These are phyloP conservation scores for Lycocerus yunnanus DNA, from an alignment of 2,888 invertebrate genomes.

Conservation along the genomic window DNA sequence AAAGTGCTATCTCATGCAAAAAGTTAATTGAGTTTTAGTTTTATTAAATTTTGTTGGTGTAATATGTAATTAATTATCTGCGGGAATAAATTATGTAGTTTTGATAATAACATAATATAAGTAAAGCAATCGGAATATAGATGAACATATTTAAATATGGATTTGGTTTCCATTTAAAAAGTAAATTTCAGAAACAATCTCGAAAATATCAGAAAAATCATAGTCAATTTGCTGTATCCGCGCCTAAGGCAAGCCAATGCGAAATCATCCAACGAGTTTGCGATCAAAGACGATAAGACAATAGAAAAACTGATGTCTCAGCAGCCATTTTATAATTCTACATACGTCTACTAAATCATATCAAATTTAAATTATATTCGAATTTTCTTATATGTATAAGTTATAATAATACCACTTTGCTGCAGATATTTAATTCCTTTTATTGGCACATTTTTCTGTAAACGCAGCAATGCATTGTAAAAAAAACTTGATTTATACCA, in stretches of 20 bases:
- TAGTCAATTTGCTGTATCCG: slow-evolving; percentile 25
- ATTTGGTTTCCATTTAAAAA: neutral
- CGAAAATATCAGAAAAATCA: slow-evolving; percentile 20
- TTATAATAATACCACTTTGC: neutral
- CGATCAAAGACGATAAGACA: slow-evolving; percentile 34
- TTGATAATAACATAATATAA: neutral
- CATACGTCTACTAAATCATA: neutral
- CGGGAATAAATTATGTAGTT: neutral
- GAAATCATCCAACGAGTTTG: slow-evolving; percentile 22
- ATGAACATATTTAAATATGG: neutral
- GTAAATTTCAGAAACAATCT: slow-evolving; percentile 22
- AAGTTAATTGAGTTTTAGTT: neutral
- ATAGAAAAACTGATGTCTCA: slow-evolving; percentile 43
- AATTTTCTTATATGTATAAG: neutral
- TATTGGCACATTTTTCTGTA: neutral
- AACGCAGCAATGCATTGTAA: neutral
- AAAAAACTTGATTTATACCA: neutral
- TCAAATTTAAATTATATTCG: neutral
- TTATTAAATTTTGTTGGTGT: neutral
- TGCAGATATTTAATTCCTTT: neutral
- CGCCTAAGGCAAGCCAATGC: slow-evolving; percentile 28
- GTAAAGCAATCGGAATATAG: neutral
- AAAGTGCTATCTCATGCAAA: too few species aligned
- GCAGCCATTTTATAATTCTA: slow-evolving; percentile 31
- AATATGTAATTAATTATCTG: too few species aligned